These are phyloP conservation scores for Caenorhabditis panamensis DNA, from an alignment of 2,888 invertebrate species.

Conservation along the genomic window DNA sequence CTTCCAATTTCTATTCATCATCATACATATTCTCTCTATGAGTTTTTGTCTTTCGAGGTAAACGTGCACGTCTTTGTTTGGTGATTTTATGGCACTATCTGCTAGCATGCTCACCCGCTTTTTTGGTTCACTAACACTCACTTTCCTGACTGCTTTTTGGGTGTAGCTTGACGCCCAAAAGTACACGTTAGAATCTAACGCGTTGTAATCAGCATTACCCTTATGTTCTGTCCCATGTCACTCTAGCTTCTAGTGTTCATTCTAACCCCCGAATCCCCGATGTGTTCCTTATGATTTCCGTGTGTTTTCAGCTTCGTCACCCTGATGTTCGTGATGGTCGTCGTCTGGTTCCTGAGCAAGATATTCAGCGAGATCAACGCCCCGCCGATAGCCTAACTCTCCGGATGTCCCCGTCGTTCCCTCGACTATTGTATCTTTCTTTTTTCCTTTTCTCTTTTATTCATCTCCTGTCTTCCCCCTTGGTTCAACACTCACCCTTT, in stretches of 20 bases:
- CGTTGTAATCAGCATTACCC: too few species aligned
- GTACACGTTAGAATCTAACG: too few species aligned
- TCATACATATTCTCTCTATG: conserved; percentile 13
- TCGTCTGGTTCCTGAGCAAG: conserved; percentile 12
- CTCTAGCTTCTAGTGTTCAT: too few species aligned
- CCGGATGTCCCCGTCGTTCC: background rate
- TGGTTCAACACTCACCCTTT: too few species aligned
- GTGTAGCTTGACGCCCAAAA: too few species aligned
- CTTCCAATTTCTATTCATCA: too few species aligned
- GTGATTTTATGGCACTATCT: background rate
- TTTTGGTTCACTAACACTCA: background rate
- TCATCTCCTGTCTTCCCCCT: conserved; percentile 1
- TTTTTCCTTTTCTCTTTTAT: background rate
- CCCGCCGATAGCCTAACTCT: conserved; percentile 35
- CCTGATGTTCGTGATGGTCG: background rate
- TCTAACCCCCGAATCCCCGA: background rate
- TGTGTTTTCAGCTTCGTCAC: conserved; percentile 32
- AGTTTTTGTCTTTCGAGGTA: conserved; percentile 23
- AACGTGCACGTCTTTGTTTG: conserved; percentile 43
- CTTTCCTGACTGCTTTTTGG: too few species aligned
- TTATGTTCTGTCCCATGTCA: too few species aligned
- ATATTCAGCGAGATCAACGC: conserved; percentile 27
- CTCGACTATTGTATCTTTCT: conserved; percentile 13
- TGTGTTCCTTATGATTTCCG: conserved; percentile 6
- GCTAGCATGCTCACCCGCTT: background rate